Base-by-base conservation (phyloP, 2,797 vertebrate species). In the Pachyuromys duprasi region DNA sequence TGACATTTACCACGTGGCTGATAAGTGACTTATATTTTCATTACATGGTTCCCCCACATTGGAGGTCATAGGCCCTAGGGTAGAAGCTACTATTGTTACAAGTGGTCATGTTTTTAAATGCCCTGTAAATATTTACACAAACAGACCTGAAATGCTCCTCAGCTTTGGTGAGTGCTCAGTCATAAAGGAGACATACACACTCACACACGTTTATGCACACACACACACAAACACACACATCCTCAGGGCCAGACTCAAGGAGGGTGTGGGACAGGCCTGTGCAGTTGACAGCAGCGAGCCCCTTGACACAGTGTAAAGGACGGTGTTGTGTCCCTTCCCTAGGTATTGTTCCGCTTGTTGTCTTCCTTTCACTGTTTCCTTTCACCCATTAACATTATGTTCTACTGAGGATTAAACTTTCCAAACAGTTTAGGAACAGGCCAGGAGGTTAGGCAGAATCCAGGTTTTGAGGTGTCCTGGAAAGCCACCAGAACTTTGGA, bases 331-430 rank as follows among this genome's bases (percentile, higher is more conserved):
- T 14, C 28, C 12, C 49, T 76, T 31, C 39, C 1, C 2, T 93
- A 39, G 0, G 31, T 9, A 9, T 62, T 84, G 45, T 65, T 95
- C 89, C 84, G 79, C 55, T 83, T 60, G 7, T 86, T 49, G 91
- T 89, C 91, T 96, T 79, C 67, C 81, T 87, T 88, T 72, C 90
- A 9, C 70, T 76, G 9, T 49, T 95, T 75, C 91, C 86, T 80
- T 91, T 86, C 86, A 62, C 53, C 82, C 63, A 5, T 82, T 86
- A 91, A 88, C 95, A 95, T 70, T 74, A 33, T 84, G 67, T 95
- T 93, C 93, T 93, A 12, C 72, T 42, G 65, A 94, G 89, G 83
- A 91, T 91, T 96, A 57, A n/a, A 53, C 39, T 72, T 88, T 82
- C 86, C 90, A 49, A 72, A 84, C 49, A 55, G 84, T 75, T 91